Conservation (phyloP, 2,113 vertebrate species). For the Macrotus californicus region DNA sequence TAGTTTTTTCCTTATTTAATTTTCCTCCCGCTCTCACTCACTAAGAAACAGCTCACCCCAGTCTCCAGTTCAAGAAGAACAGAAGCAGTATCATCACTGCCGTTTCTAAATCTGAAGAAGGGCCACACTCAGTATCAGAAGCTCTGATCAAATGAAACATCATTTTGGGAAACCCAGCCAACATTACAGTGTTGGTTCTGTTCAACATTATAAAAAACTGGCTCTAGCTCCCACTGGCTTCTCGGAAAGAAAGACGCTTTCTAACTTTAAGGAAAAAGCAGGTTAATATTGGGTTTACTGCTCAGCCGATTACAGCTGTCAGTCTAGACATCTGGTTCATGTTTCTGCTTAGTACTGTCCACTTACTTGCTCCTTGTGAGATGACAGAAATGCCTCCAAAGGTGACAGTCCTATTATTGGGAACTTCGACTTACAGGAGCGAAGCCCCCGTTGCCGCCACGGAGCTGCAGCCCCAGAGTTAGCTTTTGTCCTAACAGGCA, state of each 20-base stretch:
- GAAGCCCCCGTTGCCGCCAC: not conserved
- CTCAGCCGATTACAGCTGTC: not conserved
- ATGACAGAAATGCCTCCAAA: constrained; percentile 3
- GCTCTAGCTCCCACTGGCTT: not conserved
- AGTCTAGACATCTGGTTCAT: not conserved
- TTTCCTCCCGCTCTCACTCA: not conserved
- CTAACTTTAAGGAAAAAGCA: constrained; percentile 4
- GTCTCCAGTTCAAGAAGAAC: not conserved
- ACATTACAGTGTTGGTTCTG: not conserved
- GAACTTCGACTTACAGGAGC: constrained; percentile 7
- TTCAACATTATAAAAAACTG: constrained; percentile 3
- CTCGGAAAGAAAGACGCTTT: not conserved
- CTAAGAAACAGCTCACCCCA: not conserved
- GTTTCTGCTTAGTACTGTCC: not conserved
- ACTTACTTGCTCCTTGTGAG: constrained; percentile 27
- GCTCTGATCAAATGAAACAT: not conserved
- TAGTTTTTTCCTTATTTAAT: not conserved
- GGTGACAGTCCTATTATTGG: not conserved
- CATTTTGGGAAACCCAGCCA: constrained; percentile 14
- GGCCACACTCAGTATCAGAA: not conserved
- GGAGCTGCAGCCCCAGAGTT: not conserved
- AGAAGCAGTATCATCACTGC: not conserved
- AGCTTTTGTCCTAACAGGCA: constrained; percentile 70
- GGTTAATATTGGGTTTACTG: not conserved
- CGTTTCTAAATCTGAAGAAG: not conserved